Evolutionary conservation across 2,888 invertebrate species (phyloP).

Genomic region (Eledona agricola): DNA sequence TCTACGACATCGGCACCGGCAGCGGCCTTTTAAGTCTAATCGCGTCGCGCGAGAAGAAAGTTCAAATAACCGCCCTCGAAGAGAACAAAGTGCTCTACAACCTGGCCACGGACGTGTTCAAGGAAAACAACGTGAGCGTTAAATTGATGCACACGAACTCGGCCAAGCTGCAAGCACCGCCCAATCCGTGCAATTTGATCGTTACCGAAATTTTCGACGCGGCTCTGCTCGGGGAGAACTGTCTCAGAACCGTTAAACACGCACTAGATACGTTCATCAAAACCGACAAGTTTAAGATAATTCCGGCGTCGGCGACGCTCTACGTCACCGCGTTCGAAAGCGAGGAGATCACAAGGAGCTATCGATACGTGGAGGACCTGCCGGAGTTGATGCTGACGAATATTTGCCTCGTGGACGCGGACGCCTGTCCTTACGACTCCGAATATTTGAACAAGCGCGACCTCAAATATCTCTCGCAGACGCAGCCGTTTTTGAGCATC

Average conservation of each 20-base stretch:
- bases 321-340: conserved; percentile 72
- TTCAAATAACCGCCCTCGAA: conserved; percentile 68
- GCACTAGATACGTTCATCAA: conserved; percentile 72
- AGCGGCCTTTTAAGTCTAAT: conserved; percentile 78
- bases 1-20: conserved; percentile 81
- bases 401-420: conserved; percentile 55
- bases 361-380: conserved; percentile 56
- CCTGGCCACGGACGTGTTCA: conserved; percentile 68
- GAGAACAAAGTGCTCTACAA: conserved; percentile 70
- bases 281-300: conserved; percentile 63
- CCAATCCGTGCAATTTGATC: conserved; percentile 65
- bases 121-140: conserved; percentile 65
- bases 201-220: conserved; percentile 84
- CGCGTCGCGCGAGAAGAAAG: conserved; percentile 64
- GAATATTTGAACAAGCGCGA: conserved; percentile 70
- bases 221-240: conserved; percentile 79
- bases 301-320: conserved; percentile 71
- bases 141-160: conserved; percentile 70
- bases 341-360: conserved; percentile 58
- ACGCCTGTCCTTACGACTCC: conserved; percentile 72
- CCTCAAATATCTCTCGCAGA: conserved; percentile 68
- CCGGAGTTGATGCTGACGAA: conserved; percentile 52
- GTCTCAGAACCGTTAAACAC: conserved; percentile 72
- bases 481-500: conserved; percentile 66
- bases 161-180: conserved; percentile 8